Conservation (phyloP, 2,888 invertebrate species). For the Tenthredo distinguenda region DNA sequence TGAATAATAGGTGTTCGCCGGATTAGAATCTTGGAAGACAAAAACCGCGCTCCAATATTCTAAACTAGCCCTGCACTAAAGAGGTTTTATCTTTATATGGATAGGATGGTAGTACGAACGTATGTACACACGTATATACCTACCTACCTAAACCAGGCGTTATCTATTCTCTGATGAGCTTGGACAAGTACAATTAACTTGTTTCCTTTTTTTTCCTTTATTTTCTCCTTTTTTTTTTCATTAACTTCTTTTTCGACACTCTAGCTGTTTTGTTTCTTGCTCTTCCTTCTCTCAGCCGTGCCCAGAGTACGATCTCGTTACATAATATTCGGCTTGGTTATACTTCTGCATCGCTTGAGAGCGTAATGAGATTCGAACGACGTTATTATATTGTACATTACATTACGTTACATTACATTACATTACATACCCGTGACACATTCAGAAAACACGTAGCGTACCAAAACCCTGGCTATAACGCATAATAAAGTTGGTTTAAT, state of each 20-base stretch:
- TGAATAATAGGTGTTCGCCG: background rate
- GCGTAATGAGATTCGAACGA: constrained; percentile 47
- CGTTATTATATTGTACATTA: background rate
- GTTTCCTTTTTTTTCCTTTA: background rate
- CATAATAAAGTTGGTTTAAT: constrained; percentile 34
- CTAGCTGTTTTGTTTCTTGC: constrained; percentile 23
- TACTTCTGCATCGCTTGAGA: background rate
- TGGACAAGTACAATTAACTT: constrained; percentile 29
- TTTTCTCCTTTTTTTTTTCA: background rate
- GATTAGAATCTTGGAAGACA: background rate
- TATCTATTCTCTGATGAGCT: constrained; percentile 19
- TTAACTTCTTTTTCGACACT: constrained; percentile 5
- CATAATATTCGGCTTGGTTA: constrained; percentile 43
- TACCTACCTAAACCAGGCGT: background rate
- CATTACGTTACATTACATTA: too few relatives aligned
- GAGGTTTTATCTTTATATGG: constrained; percentile 24
- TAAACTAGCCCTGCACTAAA: constrained; percentile 10
- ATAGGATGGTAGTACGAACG: background rate
- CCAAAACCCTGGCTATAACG: constrained; percentile 6
- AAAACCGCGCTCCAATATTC: constrained; percentile 21
- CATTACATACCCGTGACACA: background rate
- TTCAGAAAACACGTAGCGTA: background rate
- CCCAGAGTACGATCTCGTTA: constrained; percentile 44
- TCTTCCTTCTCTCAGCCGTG: background rate
- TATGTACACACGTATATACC: background rate